Evolutionary conservation across 2,113 vertebrate genomes (phyloP).

Genomic region (Pan paniscus): DNA sequence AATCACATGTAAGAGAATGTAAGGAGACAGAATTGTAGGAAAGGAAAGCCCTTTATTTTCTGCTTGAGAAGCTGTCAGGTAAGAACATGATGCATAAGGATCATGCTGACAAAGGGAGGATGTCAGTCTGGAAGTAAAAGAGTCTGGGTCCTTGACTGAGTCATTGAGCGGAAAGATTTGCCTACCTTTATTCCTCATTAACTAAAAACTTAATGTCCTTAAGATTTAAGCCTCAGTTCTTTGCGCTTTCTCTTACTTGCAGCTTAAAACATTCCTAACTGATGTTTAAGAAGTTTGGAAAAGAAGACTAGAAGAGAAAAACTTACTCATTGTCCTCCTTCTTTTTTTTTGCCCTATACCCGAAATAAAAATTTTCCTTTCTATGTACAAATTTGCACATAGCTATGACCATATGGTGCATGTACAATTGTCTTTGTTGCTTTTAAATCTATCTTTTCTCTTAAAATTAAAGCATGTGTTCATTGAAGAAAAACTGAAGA

Average conservation of each 20-base stretch:
- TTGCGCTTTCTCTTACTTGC: not conserved
- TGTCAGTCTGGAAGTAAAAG: not conserved
- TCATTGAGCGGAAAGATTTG: not conserved
- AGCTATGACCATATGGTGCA: not conserved
- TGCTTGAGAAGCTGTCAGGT: not conserved
- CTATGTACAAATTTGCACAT: not conserved
- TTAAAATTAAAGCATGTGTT: not conserved
- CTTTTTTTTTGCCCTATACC: not conserved
- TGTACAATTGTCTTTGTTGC: not conserved
- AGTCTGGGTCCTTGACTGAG: not conserved
- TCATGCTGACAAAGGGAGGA: not conserved
- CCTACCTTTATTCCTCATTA: not conserved
- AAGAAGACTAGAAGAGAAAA: not conserved
- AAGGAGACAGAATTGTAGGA: not conserved
- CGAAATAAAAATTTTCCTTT: not conserved
- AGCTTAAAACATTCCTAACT: not conserved
- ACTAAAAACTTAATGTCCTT: not conserved
- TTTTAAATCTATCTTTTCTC: not conserved
- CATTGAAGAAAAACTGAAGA: not conserved
- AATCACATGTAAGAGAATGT: not conserved
- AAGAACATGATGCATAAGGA: no score
- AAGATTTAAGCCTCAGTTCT: not conserved
- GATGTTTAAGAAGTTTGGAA: not conserved
- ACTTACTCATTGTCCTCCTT: not conserved
- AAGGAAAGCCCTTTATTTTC: not conserved